Percentiles rank a stretch among this genome's conserved stretches.
Conservation (phyloP, 2,797 vertebrate species). For the Ctenosaura bakeri region DNA sequence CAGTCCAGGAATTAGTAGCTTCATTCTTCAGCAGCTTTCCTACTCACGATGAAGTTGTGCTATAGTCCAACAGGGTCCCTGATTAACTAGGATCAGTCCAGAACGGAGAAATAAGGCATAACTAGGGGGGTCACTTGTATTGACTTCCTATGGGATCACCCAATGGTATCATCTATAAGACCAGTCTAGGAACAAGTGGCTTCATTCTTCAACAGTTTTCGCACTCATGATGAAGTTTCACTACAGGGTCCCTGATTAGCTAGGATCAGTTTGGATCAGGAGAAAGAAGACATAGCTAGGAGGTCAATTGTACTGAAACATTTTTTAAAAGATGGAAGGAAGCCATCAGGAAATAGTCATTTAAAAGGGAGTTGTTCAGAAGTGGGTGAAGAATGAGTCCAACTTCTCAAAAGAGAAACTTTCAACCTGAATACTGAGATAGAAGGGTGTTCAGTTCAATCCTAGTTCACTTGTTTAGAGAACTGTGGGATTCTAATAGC, state of each 20-base stretch:
- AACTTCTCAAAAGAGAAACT: not conserved
- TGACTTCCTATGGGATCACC: too few species aligned
- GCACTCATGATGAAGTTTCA: not conserved
- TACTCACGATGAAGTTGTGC: not conserved
- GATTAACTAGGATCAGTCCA: not conserved
- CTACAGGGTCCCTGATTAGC: not conserved
- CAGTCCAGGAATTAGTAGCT: not conserved
- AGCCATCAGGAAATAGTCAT: not conserved
- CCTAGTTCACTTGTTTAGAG: not conserved
- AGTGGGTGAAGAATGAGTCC: not conserved
- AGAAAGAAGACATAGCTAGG: not conserved
- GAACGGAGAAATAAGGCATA: not conserved
- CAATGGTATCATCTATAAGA: not conserved
- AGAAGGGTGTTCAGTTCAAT: not conserved
- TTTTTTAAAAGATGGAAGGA: too few species aligned
- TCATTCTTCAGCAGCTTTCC: not conserved
- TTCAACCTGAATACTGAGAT: not conserved
- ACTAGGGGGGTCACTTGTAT: not conserved
- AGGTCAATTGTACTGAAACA: not conserved
- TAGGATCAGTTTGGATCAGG: not conserved
- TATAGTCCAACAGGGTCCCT: not conserved
- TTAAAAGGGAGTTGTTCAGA: not conserved
- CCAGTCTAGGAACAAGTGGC: not conserved
- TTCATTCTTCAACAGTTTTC: not conserved
- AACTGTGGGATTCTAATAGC: not conserved